These are phyloP conservation scores for Perithous albicinctus DNA, from an alignment of 2,888 invertebrate species.

Conservation along the genomic window DNA sequence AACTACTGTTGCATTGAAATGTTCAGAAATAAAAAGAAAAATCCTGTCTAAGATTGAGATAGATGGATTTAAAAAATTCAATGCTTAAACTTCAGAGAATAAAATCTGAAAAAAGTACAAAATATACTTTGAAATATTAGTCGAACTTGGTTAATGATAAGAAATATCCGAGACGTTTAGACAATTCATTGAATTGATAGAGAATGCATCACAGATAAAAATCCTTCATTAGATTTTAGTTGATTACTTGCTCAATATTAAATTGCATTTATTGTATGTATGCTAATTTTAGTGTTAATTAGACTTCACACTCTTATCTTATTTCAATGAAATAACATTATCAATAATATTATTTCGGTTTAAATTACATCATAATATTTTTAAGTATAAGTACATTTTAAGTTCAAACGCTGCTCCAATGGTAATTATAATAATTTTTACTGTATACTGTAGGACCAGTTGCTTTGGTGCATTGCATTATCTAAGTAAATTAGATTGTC, in stretches of 20 bases:
- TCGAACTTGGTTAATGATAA: no score
- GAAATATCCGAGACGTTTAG: no score
- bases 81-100: no score
- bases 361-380: not conserved
- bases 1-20: no score
- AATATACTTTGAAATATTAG: no score
- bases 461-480: slow-evolving; percentile 53
- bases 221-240: not conserved
- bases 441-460: not conserved
- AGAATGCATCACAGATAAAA: no score
- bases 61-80: no score
- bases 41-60: no score
- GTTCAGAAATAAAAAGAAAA: no score
- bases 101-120: no score
- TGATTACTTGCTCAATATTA: slow-evolving; percentile 21
- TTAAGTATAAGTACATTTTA: not conserved
- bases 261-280: not conserved
- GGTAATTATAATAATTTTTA: not conserved
- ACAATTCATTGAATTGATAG: no score
- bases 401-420: slow-evolving; percentile 23
- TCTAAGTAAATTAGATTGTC: slow-evolving; percentile 49
- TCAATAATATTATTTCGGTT: not conserved
- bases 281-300: not conserved
- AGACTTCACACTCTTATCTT: not conserved
- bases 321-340: not conserved